Percentiles rank a stretch among this genome's conserved stretches.
Conservation (phyloP, 2,113 vertebrate genomes). For the Gracilinanus agilis region DNA sequence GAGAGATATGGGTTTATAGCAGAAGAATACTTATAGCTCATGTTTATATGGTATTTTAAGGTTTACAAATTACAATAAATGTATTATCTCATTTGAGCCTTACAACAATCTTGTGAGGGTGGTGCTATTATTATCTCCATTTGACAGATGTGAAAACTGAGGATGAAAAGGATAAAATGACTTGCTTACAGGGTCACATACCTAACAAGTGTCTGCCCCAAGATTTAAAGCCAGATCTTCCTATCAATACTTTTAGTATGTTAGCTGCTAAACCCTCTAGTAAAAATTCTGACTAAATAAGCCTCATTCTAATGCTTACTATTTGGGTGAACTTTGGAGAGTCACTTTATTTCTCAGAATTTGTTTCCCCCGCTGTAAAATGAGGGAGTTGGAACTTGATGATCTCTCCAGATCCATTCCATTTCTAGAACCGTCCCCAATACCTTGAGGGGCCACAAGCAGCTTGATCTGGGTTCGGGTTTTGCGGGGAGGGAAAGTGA, state of each 20-base stretch:
- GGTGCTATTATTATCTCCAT: background rate
- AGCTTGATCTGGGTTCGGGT: background rate
- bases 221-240: background rate
- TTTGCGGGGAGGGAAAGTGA: background rate
- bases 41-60: too few species aligned
- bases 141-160: background rate
- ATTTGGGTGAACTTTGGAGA: background rate
- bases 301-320: background rate
- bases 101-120: background rate
- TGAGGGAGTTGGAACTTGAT: background rate
- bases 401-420: background rate
- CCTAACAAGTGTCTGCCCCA: background rate
- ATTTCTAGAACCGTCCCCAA: background rate
- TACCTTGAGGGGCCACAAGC: background rate
- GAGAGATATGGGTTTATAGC: too few species aligned
- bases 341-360: background rate
- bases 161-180: background rate
- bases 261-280: background rate
- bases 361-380: background rate
- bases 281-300: background rate
- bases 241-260: background rate
- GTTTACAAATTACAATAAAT: background rate
- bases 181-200: background rate
- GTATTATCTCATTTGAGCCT: background rate
- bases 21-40: too few species aligned